Evolutionary conservation across 2,113 vertebrate genomes (phyloP).

Genomic region (Dascyllus trimaculatus): DNA sequence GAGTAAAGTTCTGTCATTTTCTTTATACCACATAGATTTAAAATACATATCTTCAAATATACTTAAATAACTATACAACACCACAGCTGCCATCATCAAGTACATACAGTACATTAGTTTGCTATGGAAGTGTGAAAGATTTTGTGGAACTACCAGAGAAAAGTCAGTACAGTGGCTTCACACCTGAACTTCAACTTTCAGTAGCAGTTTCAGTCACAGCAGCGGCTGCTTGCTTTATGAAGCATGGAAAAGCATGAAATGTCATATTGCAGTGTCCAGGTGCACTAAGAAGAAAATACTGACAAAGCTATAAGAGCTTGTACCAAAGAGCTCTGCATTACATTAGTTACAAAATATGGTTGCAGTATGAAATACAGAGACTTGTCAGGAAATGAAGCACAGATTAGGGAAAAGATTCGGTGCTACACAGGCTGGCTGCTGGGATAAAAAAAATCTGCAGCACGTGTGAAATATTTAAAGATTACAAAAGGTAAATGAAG

Average conservation of each 20-base stretch:
- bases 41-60: background rate
- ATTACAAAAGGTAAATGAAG: no score
- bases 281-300: background rate
- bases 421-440: background rate
- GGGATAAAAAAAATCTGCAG: no score
- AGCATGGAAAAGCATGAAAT: constrained; percentile 29
- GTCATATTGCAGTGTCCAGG: background rate
- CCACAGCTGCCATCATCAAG: background rate
- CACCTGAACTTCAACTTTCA: constrained; percentile 56
- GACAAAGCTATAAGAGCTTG: background rate
- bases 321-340: background rate
- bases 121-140: constrained; percentile 9
- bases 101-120: background rate
- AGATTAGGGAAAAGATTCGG: background rate
- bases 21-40: background rate
- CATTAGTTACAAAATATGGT: background rate
- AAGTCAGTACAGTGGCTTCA: constrained; percentile 8
- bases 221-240: constrained; percentile 10
- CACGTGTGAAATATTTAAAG: background rate
- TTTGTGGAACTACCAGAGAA: constrained; percentile 35
- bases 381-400: background rate
- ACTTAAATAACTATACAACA: background rate
- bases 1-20: background rate
- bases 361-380: background rate
- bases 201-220: constrained; percentile 65